These are phyloP conservation scores for Eupithecia inturbata DNA, from an alignment of 2,888 invertebrate genomes.

Conservation along the genomic window DNA sequence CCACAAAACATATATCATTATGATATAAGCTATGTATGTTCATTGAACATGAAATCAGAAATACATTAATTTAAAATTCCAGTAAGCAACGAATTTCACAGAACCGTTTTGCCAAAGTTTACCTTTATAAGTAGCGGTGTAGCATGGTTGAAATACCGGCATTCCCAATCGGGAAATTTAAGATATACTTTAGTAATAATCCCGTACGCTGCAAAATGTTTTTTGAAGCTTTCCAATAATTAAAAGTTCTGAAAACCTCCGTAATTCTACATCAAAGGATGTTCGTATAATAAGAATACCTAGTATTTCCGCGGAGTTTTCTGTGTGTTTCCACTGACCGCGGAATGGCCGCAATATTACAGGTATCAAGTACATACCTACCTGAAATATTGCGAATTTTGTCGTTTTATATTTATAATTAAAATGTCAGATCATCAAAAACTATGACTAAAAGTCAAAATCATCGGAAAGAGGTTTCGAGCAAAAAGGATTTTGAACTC, in stretches of 20 bases:
- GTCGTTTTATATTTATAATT: background rate
- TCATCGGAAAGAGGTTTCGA: background rate
- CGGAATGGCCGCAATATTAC: background rate
- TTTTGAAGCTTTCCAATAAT: conserved; percentile 42
- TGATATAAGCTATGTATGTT: background rate
- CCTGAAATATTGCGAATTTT: background rate
- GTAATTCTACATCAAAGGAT: conserved; percentile 42
- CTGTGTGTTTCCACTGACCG: conserved; percentile 12
- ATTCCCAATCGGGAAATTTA: conserved; percentile 40
- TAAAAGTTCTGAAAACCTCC: conserved; percentile 40
- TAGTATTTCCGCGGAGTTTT: conserved; percentile 21
- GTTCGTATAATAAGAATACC: conserved; percentile 31
- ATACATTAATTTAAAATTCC: background rate
- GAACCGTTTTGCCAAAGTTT: background rate
- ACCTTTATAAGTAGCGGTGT: conserved; percentile 29
- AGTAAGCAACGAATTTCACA: background rate
- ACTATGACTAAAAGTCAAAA: background rate
- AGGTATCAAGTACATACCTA: too few species aligned
- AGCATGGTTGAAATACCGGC: conserved; percentile 19
- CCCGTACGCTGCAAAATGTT: conserved; percentile 40
- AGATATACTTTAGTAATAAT: conserved; percentile 42
- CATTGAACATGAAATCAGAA: background rate
- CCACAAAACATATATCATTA: background rate
- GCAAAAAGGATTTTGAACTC: too few species aligned
- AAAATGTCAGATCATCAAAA: background rate